Evolutionary conservation across 2,888 invertebrate genomes (phyloP).

Genomic region (Diarsia rubi): DNA sequence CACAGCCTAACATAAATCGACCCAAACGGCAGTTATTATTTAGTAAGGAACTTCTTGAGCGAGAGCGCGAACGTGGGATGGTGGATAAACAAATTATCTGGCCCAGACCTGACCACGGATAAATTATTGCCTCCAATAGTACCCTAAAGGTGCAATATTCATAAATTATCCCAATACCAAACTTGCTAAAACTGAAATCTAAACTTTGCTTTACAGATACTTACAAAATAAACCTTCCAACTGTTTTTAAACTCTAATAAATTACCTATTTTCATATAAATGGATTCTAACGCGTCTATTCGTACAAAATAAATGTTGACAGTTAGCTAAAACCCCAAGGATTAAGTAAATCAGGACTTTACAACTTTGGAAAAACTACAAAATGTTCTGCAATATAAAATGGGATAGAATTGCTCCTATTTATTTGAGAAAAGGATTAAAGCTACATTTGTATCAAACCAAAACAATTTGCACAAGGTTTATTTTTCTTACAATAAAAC

Average conservation of each 20-base stretch:
- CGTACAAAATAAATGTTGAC: slow-evolving; percentile 5
- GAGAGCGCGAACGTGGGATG: not conserved
- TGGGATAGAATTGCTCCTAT: not conserved
- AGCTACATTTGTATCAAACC: not conserved
- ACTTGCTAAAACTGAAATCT: slow-evolving; percentile 1
- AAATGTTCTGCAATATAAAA: slow-evolving; percentile 7
- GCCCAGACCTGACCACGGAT: not conserved
- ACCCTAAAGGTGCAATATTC: not conserved
- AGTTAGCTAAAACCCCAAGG: not conserved
- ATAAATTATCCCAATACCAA: not conserved
- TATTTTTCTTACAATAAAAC: slow-evolving; percentile 16
- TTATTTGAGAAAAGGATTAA: slow-evolving; percentile 9
- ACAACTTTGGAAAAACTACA: not conserved
- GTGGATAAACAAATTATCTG: not conserved
- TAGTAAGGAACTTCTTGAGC: not conserved
- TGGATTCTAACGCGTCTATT: not conserved
- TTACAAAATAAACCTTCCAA: not conserved
- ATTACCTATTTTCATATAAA: slow-evolving; percentile 16
- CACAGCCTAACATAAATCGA: not conserved
- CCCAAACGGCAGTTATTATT: not conserved
- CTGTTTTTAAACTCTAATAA: slow-evolving; percentile 14
- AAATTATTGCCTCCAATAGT: not conserved
- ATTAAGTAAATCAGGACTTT: slow-evolving; percentile 10
- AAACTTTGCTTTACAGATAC: not conserved
- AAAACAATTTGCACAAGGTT: slow-evolving; percentile 1